Conservation (phyloP, 2,888 invertebrate genomes). For the Thyatira batis region DNA sequence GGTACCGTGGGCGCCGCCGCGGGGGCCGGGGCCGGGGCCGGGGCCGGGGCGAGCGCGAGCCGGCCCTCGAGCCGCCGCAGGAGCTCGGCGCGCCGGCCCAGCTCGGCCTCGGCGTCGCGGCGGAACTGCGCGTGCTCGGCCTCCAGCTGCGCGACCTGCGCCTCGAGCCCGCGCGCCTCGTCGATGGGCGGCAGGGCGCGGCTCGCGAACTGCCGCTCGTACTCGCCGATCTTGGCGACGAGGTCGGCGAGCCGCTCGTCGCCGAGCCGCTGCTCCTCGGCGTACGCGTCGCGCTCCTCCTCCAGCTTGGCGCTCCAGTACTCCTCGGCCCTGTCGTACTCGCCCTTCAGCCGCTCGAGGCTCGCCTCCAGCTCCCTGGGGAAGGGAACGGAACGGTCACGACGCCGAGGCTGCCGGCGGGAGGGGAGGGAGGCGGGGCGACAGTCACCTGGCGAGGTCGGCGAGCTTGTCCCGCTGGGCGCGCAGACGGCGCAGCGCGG, state of each 20-base stretch:
- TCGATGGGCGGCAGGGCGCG: slow-evolving; percentile 87
- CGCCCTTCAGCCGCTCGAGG: slow-evolving; percentile 87
- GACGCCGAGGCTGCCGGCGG: neutral
- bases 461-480: slow-evolving; percentile 59
- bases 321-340: slow-evolving; percentile 93
- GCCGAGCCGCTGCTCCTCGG: slow-evolving; percentile 88
- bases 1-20: neutral
- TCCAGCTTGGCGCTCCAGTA: slow-evolving; percentile 92
- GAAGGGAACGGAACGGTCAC: neutral
- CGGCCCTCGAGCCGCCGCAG: neutral
- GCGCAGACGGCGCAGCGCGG: slow-evolving; percentile 42
- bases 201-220: slow-evolving; percentile 87
- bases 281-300: slow-evolving; percentile 88
- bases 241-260: slow-evolving; percentile 90
- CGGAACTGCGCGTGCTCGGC: slow-evolving; percentile 33
- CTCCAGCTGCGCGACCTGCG: slow-evolving; percentile 76
- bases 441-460: slow-evolving; percentile 54
- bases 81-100: slow-evolving; percentile 2
- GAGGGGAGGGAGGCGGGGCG: neutral
- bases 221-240: slow-evolving; percentile 89
- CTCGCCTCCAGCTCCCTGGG: slow-evolving; percentile 87
- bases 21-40: neutral
- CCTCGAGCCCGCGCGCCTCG: slow-evolving; percentile 75
- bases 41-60: neutral
- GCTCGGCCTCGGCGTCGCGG: slow-evolving; percentile 24